Evolutionary conservation across 1,140 invertebrate genomes (phyloP).

Genomic region (Caerostris darwini): DNA sequence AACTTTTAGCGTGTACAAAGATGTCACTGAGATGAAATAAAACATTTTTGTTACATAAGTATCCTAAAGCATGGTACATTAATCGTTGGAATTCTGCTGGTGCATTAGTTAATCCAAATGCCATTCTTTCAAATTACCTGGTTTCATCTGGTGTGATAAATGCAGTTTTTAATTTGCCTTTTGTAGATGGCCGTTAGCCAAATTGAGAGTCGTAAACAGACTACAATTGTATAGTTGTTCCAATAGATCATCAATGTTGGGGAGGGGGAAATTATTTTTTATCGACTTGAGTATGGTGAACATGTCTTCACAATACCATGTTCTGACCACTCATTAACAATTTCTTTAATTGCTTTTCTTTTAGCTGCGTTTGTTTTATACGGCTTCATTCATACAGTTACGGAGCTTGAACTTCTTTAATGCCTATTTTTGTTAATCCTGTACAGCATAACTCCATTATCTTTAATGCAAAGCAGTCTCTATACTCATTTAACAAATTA

Average conservation of each 20-base stretch:
- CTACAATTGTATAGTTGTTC: slow-evolving; percentile 79
- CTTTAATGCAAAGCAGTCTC: too few relatives aligned
- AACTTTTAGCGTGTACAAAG: slow-evolving; percentile 78
- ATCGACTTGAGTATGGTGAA: slow-evolving; percentile 78
- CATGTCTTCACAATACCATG: too few relatives aligned
- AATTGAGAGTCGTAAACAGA: slow-evolving; percentile 83
- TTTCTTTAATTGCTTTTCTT: too few relatives aligned
- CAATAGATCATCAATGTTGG: slow-evolving; percentile 80
- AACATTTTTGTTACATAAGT: slow-evolving; percentile 54
- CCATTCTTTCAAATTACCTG: slow-evolving; percentile 81
- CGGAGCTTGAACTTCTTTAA: too few relatives aligned
- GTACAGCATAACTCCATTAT: too few relatives aligned
- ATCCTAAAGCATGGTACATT: slow-evolving; percentile 71
- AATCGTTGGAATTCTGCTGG: too few relatives aligned
- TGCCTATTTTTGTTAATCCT: too few relatives aligned
- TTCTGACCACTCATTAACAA: too few relatives aligned
- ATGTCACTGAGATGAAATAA: slow-evolving; percentile 80
- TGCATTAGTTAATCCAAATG: neutral
- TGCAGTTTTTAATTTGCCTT: slow-evolving; percentile 79
- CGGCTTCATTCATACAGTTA: too few relatives aligned
- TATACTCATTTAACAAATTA: too few relatives aligned
- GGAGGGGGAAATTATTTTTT: slow-evolving; percentile 81
- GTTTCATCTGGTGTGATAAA: slow-evolving; percentile 79
- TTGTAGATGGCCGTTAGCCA: slow-evolving; percentile 83
- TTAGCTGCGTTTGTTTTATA: too few relatives aligned